Base-by-base conservation (phyloP, 2,797 vertebrate genomes). In the Acipenser ruthenus region DNA sequence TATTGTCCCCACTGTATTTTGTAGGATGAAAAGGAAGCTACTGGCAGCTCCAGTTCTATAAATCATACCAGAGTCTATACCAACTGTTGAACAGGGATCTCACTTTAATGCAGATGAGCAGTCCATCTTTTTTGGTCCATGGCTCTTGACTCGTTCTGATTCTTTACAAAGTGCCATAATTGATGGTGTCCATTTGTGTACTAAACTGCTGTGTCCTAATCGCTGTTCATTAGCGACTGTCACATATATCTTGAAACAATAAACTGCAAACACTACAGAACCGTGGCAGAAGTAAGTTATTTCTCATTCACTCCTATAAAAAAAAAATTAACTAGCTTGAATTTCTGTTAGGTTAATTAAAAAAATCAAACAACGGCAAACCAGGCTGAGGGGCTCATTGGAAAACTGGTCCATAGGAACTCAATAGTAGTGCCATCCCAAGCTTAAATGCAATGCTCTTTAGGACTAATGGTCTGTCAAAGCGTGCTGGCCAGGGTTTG, bases 41-140 rank as follows among this genome's bases (percentile, higher is more conserved):
- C 69, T 67, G 64, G 68, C 74, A 79, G 74, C 74, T 79, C 76
- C 72, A 66, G 49, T 71, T 71, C 70, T 69, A 69, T 70, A 79
- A 75, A 70, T 74, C 79, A 72, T 71, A 64, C 73, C 70, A 74
- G 70, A 75, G 74, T 75, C 74, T 65, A 75, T 77, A 72, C 69
- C 74, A 80, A 81, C 68, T 76, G 69, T 72, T 74, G 75, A 77
- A 78, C 72, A 65, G 75, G 63, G 12, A 50, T 62, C 52, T 13
- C 50, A 71, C 63, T 71, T 70, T 70, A 75, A 77, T 70, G 68
- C 69, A 70, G 68, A 72, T 60, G 68, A 74, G 68, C 70, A 67
- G 70, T 71, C 71, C 65, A 77, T 74, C 74, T 76, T 72, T 69
- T 69, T 67, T 66, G 62, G 37, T 50, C 61, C 49, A 8, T 50